Base-by-base conservation (phyloP, 2,113 vertebrate species). In the Bufo bufo region DNA sequence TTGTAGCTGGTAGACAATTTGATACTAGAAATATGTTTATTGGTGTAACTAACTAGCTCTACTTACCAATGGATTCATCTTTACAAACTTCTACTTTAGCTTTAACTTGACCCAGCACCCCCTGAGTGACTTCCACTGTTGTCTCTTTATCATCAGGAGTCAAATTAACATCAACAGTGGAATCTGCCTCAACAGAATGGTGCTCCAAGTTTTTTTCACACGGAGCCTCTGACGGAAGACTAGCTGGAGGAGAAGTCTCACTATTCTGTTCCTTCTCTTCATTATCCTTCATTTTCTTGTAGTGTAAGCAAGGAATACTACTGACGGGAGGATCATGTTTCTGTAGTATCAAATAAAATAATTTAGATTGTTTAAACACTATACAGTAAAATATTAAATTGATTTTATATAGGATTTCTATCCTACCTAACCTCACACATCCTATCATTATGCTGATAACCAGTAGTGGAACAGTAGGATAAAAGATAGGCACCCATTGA, bases 21-120 rank as follows among this genome's bases (percentile, higher is more conserved):
- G 5, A 14, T 71, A 8, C 69, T 16, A 71, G 11, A 71, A 45
- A 13, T 71, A 33, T 6, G 3, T 50, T 49, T 10, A 75, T 47
- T 9, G 43, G 3, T 47, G 72, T 1, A 75, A 17, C 43, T 19
- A 75, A 16, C 12, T 50, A 19, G 43, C 1, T 47, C 4, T 54
- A 78, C 96, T 93, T 94, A 99, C 98, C 97, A 91, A 99, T 94
- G 0, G 98, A 99, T 93, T 99, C 98, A 79, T 99, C 98, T 93
- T 99, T 99, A 96, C 98, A 99, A 85, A 99, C 97, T 93, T 99
- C 98, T 87, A 99, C 98, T 93, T 99, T 99, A 92, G 98, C 98
- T 93, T 95, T 99, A 81, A 99, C 98, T 92, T 99, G 98, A 59
- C 97, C 97, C 88, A 99, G 93, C 50, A 97, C 98, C 88, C 98